Evolutionary conservation across 2,113 vertebrate species (phyloP).

Genomic region (Austrofundulus limnaeus): DNA sequence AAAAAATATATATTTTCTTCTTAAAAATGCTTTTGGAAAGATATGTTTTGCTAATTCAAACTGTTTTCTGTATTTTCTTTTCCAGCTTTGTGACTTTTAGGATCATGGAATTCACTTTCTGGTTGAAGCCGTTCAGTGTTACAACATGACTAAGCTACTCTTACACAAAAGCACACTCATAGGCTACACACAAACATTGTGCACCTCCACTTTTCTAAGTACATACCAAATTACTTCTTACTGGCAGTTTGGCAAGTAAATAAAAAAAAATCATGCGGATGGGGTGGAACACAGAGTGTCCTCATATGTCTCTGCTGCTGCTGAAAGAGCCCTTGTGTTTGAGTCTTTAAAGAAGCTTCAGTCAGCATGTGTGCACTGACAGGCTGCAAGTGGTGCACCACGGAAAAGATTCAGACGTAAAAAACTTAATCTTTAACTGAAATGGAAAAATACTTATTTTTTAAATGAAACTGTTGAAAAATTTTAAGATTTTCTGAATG

Average conservation of each 20-base stretch:
- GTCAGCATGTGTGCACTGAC: no score
- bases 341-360: slow-evolving; percentile 32
- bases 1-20: neutral
- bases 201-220: slow-evolving; percentile 28
- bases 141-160: neutral
- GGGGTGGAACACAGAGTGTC: slow-evolving; percentile 62
- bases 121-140: slow-evolving; percentile 5
- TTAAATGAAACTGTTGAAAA: no score
- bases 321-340: slow-evolving; percentile 66
- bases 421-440: neutral
- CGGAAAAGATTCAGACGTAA: neutral
- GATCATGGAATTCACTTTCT: slow-evolving; percentile 30
- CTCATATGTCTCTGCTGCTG: slow-evolving; percentile 56
- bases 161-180: slow-evolving; percentile 19
- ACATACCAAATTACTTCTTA: slow-evolving; percentile 47
- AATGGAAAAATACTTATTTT: neutral
- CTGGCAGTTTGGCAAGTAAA: slow-evolving; percentile 60
- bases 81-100: neutral
- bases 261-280: slow-evolving; percentile 74
- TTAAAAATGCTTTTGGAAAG: neutral
- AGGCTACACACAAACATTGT: slow-evolving; percentile 19
- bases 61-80: slow-evolving; percentile 6
- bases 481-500: no score
- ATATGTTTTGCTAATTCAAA: neutral
- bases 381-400: slow-evolving; percentile 5